A percentile compares a stretch with the other conserved stretches of the same genome.
phyloP scores from a whole-genome alignment of 2,113 vertebrate species.

The Trematomus loennbergii region DNA sequence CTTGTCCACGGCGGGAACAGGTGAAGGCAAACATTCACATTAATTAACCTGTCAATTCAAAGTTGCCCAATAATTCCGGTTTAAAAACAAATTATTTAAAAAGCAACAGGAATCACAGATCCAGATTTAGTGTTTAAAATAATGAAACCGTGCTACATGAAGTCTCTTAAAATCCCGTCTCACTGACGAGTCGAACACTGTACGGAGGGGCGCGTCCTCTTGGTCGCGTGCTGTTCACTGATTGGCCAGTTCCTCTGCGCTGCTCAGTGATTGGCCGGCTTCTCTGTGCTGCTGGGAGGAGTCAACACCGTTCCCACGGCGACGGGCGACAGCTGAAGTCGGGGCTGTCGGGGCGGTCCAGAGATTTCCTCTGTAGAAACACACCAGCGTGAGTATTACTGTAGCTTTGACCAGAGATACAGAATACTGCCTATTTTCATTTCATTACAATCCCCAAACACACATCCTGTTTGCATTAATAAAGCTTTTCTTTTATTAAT shows the following conservation, averaged over 20 bases:
- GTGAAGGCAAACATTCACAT: background rate
- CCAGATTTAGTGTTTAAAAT: slow-evolving; percentile 55
- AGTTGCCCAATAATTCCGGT: background rate
- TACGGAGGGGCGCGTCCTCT: background rate
- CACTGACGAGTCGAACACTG: background rate
- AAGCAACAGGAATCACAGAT: background rate
- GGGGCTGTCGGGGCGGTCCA: slow-evolving; percentile 61
- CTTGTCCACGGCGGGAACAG: too few species aligned
- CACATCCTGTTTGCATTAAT: too few species aligned
- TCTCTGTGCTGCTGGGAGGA: slow-evolving; percentile 95
- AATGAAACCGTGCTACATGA: background rate
- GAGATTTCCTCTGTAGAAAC: slow-evolving; percentile 73
- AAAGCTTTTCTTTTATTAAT: too few species aligned
- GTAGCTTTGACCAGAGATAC: too few species aligned
- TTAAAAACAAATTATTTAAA: background rate
- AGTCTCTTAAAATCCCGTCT: background rate
- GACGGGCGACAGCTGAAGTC: slow-evolving; percentile 85
- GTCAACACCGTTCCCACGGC: slow-evolving; percentile 87
- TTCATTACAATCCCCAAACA: too few species aligned
- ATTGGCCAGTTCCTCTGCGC: background rate
- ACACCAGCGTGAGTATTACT: too few species aligned
- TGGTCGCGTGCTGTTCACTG: background rate
- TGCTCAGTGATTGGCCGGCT: slow-evolving; percentile 78
- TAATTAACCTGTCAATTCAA: background rate
- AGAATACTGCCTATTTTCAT: too few species aligned